Conservation (phyloP, 2,888 invertebrate species). For the Cosmopolites sordidus region DNA sequence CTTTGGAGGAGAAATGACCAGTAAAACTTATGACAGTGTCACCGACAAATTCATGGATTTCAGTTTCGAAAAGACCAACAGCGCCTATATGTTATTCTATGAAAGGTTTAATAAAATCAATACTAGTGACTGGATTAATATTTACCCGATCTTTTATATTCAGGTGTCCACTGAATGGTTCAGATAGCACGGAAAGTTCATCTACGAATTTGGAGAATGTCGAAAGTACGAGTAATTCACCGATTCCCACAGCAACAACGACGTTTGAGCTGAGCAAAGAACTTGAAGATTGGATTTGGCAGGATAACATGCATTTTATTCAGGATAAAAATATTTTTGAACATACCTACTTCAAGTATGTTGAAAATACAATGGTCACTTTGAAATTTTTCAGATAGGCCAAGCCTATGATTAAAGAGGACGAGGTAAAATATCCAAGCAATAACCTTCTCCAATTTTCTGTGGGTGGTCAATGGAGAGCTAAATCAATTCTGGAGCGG, state of each 20-base stretch:
- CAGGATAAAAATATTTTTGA: constrained; percentile 95
- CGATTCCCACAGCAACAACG: constrained; percentile 19
- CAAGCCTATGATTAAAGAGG: too few species aligned
- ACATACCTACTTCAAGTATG: constrained; percentile 90
- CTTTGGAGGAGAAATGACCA: constrained; percentile 97
- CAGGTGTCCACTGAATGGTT: constrained; percentile 49
- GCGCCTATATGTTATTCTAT: constrained; percentile 96
- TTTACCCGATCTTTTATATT: constrained; percentile 10
- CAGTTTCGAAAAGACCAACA: constrained; percentile 95
- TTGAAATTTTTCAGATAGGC: too few species aligned
- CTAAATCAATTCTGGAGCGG: too few species aligned
- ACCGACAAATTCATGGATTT: constrained; percentile 97
- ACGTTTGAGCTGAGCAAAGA: constrained; percentile 67
- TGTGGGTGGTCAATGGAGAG: too few species aligned
- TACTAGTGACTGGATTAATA: background rate
- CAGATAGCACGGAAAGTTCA: constrained; percentile 43
- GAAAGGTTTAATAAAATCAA: too few species aligned
- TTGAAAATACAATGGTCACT: too few species aligned
- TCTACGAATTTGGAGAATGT: constrained; percentile 37
- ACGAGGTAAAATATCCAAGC: too few species aligned
- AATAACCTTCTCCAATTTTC: too few species aligned
- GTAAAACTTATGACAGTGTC: constrained; percentile 94
- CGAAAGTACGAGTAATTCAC: constrained; percentile 30
- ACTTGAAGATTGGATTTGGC: constrained; percentile 94
- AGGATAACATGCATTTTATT: constrained; percentile 92